These are phyloP conservation scores for Cephus rjabovi DNA, from an alignment of 2,888 invertebrate species.

Conservation along the genomic window DNA sequence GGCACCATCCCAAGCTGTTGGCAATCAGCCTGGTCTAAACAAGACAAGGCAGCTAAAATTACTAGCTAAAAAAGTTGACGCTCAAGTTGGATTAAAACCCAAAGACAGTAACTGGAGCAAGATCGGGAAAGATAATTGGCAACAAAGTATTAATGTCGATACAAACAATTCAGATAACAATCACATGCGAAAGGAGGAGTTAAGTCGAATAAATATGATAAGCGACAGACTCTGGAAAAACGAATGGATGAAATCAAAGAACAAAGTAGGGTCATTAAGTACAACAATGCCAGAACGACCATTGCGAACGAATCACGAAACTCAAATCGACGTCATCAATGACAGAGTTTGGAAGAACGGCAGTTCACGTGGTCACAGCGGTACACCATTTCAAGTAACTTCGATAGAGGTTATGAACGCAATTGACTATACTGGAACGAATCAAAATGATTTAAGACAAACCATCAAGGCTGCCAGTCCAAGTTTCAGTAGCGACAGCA, in stretches of 20 bases:
- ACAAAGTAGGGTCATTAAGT: conserved; percentile 27
- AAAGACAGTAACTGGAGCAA: conserved; percentile 29
- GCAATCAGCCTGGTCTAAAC: conserved; percentile 28
- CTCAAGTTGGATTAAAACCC: conserved; percentile 24
- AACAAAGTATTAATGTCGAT: conserved; percentile 2
- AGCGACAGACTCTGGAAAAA: conserved; percentile 62
- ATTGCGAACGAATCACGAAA: conserved; percentile 31
- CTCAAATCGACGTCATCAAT: conserved; percentile 59
- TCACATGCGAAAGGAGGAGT: conserved; percentile 32
- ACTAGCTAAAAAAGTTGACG: conserved; percentile 30
- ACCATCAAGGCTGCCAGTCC: conserved; percentile 54
- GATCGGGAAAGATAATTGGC: conserved; percentile 15
- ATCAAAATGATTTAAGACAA: conserved; percentile 39
- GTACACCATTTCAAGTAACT: conserved; percentile 40
- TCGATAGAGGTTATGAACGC: conserved; percentile 56
- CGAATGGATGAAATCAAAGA: conserved; percentile 50
- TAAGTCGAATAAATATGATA: conserved; percentile 54
- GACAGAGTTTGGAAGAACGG: conserved; percentile 57
- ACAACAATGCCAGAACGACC: conserved; percentile 21
- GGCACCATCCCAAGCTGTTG: conserved; percentile 10
- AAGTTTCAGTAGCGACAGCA: conserved; percentile 61
- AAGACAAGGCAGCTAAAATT: conserved; percentile 29
- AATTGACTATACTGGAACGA: conserved; percentile 10
- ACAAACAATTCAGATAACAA: conserved; percentile 16
- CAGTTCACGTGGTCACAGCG: conserved; percentile 17